Conservation (phyloP, 2,797 vertebrate genomes). For the Podarcis siculus region DNA sequence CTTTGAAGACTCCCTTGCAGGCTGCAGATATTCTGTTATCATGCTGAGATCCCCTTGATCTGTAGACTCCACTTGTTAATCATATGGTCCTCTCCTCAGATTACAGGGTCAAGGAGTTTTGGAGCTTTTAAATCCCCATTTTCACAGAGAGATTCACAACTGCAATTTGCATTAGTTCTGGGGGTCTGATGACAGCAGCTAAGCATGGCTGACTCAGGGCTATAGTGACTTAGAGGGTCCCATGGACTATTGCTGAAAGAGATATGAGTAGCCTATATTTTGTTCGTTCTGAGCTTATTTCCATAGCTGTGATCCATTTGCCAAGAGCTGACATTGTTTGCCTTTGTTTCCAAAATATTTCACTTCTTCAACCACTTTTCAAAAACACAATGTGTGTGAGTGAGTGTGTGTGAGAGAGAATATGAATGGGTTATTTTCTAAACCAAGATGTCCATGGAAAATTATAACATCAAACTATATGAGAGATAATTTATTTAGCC, state of each 20-base stretch:
- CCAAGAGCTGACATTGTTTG: not conserved
- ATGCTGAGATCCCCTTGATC: too few species aligned
- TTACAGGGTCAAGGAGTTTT: too few species aligned
- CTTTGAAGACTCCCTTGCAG: too few species aligned
- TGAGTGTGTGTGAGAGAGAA: not conserved
- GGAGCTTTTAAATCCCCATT: too few species aligned
- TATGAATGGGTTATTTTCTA: slow-evolving; percentile 13
- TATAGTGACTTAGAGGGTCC: not conserved
- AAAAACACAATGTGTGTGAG: slow-evolving; percentile 26
- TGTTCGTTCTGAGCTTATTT: not conserved
- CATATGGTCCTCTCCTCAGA: too few species aligned
- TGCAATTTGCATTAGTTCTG: not conserved
- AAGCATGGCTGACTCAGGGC: not conserved
- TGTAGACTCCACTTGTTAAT: too few species aligned
- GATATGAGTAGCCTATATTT: not conserved
- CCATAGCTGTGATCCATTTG: not conserved
- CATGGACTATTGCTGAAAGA: not conserved
- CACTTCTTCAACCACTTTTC: slow-evolving; percentile 24
- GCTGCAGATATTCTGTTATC: too few species aligned
- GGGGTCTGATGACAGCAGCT: not conserved
- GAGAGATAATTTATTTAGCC: slow-evolving; percentile 58
- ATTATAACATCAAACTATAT: slow-evolving; percentile 60
- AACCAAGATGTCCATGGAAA: slow-evolving; percentile 36
- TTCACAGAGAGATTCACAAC: not conserved
- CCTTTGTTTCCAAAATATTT: not conserved